Conservation (phyloP, 2,888 invertebrate species). For the Heliconius sara region DNA sequence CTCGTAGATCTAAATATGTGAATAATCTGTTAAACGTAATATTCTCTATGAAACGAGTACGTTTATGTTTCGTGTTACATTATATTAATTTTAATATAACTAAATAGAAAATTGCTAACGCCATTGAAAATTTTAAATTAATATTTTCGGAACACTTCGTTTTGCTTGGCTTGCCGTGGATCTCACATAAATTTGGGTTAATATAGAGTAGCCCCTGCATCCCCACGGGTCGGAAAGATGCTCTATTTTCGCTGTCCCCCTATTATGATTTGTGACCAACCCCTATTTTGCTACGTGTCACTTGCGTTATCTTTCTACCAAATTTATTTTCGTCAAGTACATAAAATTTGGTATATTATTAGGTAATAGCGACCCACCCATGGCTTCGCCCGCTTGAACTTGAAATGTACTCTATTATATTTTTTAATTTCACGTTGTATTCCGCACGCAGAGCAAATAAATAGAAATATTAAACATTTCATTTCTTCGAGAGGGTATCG, state of each 20-base stretch:
- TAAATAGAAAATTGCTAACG: not conserved
- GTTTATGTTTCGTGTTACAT: not conserved
- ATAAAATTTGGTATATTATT: not conserved
- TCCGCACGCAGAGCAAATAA: no score
- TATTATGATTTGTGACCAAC: slow-evolving; percentile 42
- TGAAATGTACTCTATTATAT: not conserved
- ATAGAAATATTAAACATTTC: no score
- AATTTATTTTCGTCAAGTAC: slow-evolving; percentile 29
- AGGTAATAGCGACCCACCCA: not conserved
- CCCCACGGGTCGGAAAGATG: slow-evolving; percentile 36
- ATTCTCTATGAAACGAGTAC: not conserved
- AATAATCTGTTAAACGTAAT: not conserved
- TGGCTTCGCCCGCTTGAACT: not conserved
- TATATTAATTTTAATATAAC: not conserved
- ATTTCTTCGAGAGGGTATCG: no score
- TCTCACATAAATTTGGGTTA: slow-evolving; percentile 33
- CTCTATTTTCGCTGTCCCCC: slow-evolving; percentile 39
- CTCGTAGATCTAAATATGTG: not conserved
- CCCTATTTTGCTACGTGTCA: slow-evolving; percentile 28
- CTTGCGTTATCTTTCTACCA: slow-evolving; percentile 28
- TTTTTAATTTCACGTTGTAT: no score
- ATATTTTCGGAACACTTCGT: not conserved
- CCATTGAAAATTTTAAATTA: slow-evolving; percentile 8
- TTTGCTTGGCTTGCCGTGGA: slow-evolving; percentile 2
- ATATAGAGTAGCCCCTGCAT: slow-evolving; percentile 28